phyloP scores from a whole-genome alignment of 2,113 vertebrate genomes.

The Xenopus tropicalis region UCB_Xtro_10.0 CM004449.2:92618501-92619000 shows the following conservation, averaged over 20 bases:
- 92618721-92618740: conserved; percentile 87
- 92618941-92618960: conserved; percentile 91
- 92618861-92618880: conserved; percentile 74
- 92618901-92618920: conserved; percentile 80
- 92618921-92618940: conserved; percentile 88
- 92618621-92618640: conserved; percentile 83
- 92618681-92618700: conserved; percentile 58
- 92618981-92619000: conserved; percentile 4
- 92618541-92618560: conserved; percentile 79
- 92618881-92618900: conserved; percentile 78
- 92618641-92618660: conserved; percentile 94
- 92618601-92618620: conserved; percentile 75
- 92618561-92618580: conserved; percentile 84
- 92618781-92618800: conserved; percentile 49
- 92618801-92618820: conserved; percentile 80
- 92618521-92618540: conserved; percentile 76
- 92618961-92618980: conserved; percentile 80
- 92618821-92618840: conserved; percentile 83
- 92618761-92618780: conserved; percentile 66
- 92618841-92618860: conserved; percentile 80
- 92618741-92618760: conserved; percentile 76
- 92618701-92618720: conserved; percentile 69
- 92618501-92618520: conserved; percentile 69
- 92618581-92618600: conserved; percentile 78
- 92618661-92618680: conserved; percentile 70